A percentile compares a stretch with the other conserved stretches of the same genome.
phyloP scores from a whole-genome alignment of 2,113 vertebrate genomes.

The Myrmecobius fasciatus region DNA sequence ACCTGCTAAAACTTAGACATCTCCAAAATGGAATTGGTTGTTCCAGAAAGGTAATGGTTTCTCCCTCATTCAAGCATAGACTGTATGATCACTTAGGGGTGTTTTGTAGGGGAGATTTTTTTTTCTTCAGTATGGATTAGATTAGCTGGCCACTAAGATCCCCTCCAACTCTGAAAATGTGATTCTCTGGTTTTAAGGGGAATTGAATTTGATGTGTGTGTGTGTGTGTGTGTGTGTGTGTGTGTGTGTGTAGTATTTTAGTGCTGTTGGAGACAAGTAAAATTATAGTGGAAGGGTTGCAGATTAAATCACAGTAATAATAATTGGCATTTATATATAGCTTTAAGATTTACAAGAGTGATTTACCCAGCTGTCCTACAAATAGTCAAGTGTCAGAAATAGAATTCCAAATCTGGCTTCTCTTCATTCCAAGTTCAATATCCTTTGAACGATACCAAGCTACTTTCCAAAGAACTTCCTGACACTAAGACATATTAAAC shows the following conservation, averaged over 20 bases:
- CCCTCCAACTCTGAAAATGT: neutral
- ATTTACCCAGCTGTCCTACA: neutral
- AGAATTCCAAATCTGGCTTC: neutral
- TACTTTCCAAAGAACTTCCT: neutral
- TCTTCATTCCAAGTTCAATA: neutral
- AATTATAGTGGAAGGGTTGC: neutral
- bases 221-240: too few relatives aligned
- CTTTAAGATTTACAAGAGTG: neutral
- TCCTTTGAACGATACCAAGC: neutral
- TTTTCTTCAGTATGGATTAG: neutral
- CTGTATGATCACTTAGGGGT: neutral
- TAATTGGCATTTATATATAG: neutral
- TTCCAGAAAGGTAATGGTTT: neutral
- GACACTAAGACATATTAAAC: slow-evolving; percentile 2
- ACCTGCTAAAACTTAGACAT: neutral
- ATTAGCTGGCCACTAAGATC: neutral
- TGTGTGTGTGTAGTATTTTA: too few relatives aligned
- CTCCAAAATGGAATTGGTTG: neutral
- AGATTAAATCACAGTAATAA: neutral
- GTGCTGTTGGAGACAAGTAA: neutral
- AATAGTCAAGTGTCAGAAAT: neutral
- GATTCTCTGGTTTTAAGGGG: neutral
- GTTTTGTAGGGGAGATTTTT: neutral
- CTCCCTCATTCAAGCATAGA: neutral
- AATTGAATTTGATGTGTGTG: neutral